Base-by-base conservation (phyloP, 37 sponge, comb jelly and placozoan species). In the Spongilla lacustris region DNA sequence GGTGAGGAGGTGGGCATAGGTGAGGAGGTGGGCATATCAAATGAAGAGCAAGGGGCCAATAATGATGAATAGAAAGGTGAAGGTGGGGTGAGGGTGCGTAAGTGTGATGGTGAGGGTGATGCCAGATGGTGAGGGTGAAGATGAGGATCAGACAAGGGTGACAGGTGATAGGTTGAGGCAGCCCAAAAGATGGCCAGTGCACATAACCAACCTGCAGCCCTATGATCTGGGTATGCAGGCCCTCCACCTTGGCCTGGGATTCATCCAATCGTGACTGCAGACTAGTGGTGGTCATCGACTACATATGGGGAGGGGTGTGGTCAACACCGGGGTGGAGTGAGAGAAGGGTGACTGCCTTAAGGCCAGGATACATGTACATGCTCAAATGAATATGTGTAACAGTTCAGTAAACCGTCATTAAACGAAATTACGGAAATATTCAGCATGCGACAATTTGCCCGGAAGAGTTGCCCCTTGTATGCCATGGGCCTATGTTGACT, bases 221-320 rank as follows among this genome's bases (percentile, higher is more conserved):
- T 24, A 84, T 82, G 2, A 88, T 73, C 23, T 92, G 86, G 38
- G 24, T 50, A 34, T 88, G 81, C 30, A 89, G 74, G 27, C 69
- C 30, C 37, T 89, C 86, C 25, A 69, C 75, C 50, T 81, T 81
- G 29, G 79, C 27, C 9, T 81, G 73, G n/a, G 79, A 71, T 77
- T 92, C 93, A 50, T 92, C 89, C 46, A 86, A 75, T 58, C 78
- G 75, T 12, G 85, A 73, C 76, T 89, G 84, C 14, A 58, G 35
- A 2, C 31, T 76, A 25, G 88, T 76, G 28, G 68, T 76, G 4
- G 50, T 67, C 68, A 88, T 68, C 2, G 88, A 36, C 88, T 88
- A 14, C 1, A 17, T 1, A 14, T 8, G 58, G 21, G 58, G 58
- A 58, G 14, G 19, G 58, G 58, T 17, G 58, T 58, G 58, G 58